Evolutionary conservation across 1,140 invertebrate genomes (phyloP).

Genomic region (Drosophila carrolli): DNA sequence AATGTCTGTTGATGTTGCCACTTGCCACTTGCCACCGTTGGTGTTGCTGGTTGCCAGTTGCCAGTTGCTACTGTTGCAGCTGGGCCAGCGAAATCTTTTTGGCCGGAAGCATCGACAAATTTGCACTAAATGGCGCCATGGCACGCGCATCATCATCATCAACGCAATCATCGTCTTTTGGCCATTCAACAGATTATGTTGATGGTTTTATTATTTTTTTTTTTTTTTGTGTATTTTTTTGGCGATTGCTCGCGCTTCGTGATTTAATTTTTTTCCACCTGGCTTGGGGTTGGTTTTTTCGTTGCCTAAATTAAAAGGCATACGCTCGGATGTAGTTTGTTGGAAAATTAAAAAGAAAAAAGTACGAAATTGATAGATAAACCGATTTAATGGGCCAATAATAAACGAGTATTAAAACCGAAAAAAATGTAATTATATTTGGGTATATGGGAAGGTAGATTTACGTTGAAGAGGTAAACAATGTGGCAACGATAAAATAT

Average conservation of each 20-base stretch:
- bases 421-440: neutral
- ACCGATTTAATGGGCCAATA: conserved; percentile 9
- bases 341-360: conserved; percentile 7
- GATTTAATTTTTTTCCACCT: conserved; percentile 17
- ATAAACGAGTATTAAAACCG: conserved; percentile 4
- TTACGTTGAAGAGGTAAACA: neutral
- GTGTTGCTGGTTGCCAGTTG: conserved; percentile 10
- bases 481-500: neutral
- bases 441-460: neutral
- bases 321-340: conserved; percentile 12
- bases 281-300: conserved; percentile 1
- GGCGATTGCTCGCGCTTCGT: conserved; percentile 1
- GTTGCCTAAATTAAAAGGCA: conserved; percentile 33
- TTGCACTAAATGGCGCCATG: conserved; percentile 67
- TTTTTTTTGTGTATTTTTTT: neutral
- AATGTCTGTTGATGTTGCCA: conserved; percentile 55
- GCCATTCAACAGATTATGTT: conserved; percentile 47
- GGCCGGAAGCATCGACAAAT: conserved; percentile 74
- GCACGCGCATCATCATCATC: conserved; percentile 72
- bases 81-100: conserved; percentile 22
- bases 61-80: conserved; percentile 26
- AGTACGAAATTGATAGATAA: conserved; percentile 32
- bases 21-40: conserved; percentile 44
- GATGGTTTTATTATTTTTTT: conserved; percentile 35
- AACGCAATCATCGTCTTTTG: conserved; percentile 31